Percentiles rank a stretch among this genome's conserved stretches.
These are phyloP conservation scores for Philopedon plagiatum DNA, from an alignment of 2,888 invertebrate genomes.

Conservation along the genomic window DNA sequence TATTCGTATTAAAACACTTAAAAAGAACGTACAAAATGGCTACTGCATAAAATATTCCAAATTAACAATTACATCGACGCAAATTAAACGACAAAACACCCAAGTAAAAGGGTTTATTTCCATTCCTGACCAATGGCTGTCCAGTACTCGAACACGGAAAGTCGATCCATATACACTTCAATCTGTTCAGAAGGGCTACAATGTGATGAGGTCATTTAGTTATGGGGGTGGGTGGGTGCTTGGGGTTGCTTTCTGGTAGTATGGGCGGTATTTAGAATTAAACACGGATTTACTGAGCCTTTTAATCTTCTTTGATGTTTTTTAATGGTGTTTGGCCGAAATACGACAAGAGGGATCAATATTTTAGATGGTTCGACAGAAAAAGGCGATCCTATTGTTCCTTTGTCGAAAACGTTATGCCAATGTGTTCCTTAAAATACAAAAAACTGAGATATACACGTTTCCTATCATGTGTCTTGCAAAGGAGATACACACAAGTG, in stretches of 20 bases:
- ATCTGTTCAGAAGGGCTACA: constrained; percentile 63
- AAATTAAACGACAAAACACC: constrained; percentile 43
- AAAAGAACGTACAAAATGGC: constrained; percentile 20
- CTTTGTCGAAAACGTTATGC: too few relatives aligned
- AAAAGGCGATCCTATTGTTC: too few relatives aligned
- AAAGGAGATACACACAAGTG: too few relatives aligned
- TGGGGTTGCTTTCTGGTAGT: constrained; percentile 40
- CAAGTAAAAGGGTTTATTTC: constrained; percentile 34
- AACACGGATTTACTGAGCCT: constrained; percentile 27
- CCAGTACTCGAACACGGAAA: constrained; percentile 60
- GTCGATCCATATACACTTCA: constrained; percentile 65
- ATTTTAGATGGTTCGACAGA: too few relatives aligned
- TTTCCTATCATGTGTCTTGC: too few relatives aligned
- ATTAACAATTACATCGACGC: constrained; percentile 35
- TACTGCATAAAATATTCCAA: constrained; percentile 24
- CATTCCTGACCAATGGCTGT: constrained; percentile 61
- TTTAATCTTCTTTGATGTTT: constrained; percentile 43
- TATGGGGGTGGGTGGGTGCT: constrained; percentile 54
- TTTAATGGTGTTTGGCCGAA: constrained; percentile 8
- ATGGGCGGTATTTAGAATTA: constrained; percentile 43
- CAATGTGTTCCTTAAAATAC: too few relatives aligned
- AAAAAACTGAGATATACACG: too few relatives aligned
- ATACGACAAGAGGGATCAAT: background rate
- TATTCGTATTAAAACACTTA: background rate
- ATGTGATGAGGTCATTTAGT: constrained; percentile 65